A percentile compares a stretch with the other conserved stretches of the same genome.
Conservation (phyloP, 2,888 invertebrate genomes). For the Dryobotodes eremita region DNA sequence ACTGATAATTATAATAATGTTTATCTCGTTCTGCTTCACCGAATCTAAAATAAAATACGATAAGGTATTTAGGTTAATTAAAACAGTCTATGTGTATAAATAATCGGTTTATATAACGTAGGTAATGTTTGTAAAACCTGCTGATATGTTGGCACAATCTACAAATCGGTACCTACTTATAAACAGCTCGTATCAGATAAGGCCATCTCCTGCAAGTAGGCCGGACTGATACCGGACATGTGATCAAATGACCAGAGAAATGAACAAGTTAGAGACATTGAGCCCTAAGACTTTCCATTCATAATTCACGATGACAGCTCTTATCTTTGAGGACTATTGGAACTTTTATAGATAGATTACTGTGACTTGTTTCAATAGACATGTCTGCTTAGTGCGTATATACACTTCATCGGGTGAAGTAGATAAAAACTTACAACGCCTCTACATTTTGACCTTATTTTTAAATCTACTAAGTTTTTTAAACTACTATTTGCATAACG, state of each 20-base stretch:
- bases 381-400: not conserved
- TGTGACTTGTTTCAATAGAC: slow-evolving; percentile 11
- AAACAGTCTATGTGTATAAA: slow-evolving; percentile 28
- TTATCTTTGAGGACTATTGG: slow-evolving; percentile 28
- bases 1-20: slow-evolving; percentile 22
- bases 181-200: slow-evolving; percentile 55
- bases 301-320: slow-evolving; percentile 25
- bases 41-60: slow-evolving; percentile 53
- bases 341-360: not conserved
- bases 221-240: slow-evolving; percentile 54
- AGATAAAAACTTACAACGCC: not conserved
- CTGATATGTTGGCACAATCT: slow-evolving; percentile 36
- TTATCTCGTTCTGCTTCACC: slow-evolving; percentile 8
- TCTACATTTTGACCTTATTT: too few relatives aligned
- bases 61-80: slow-evolving; percentile 55
- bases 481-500: not conserved
- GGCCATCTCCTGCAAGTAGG: slow-evolving; percentile 57
- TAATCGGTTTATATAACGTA: slow-evolving; percentile 47
- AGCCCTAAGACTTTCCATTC: slow-evolving; percentile 54
- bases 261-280: slow-evolving; percentile 28
- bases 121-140: slow-evolving; percentile 26
- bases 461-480: not conserved
- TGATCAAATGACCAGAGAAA: slow-evolving; percentile 25
- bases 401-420: not conserved
- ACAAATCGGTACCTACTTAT: slow-evolving; percentile 31